Evolutionary conservation across 2,888 invertebrate genomes (phyloP), one percentile per base, ranked within the genome.

Genomic region (Phlogophora meticulosa): DNA sequence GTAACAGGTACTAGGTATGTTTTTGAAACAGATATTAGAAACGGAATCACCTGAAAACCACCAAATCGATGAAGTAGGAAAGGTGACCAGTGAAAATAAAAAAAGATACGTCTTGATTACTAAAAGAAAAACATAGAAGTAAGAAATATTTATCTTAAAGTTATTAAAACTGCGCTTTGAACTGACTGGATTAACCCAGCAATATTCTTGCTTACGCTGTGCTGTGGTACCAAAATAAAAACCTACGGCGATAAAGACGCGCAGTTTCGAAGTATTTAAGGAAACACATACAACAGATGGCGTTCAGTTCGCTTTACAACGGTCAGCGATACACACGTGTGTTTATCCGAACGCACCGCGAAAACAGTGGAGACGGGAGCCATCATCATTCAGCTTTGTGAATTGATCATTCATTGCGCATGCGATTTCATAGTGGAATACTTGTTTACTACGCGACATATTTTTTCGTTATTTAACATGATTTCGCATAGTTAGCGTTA

Each of bases 331-430:
- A 62, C 52, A 69, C 58, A 62, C 28, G 56, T 69, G 64, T 56
- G 81, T 62, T 72, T 80, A 84, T 85, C 83, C 85, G 78, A 85
- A 81, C 81, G 61, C 52, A 36, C 11, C 13, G 46, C 20, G 38
- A 67, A 57, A 67, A 66, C 60, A 62, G 57, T 57, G 20, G 63
- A 69, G 66, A 49, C 56, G 66, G 58, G 56, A 59, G 48, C 63
- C 51, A 73, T 55, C 56, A 52, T 59, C 57, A 53, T 67, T 68
- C 36, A 61, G 46, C 53, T 51, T 32, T 28, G 72, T 69, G 69
- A 63, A 40, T 65, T 69, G 51, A 61, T 51, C 70, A 80, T 84
- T 89, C 91, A 92, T 90, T 93, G 85, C 87, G 87, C 86, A 88
- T 86, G 89, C 87, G 89, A 85, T 81, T 76, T 73, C 72, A 72